Base-by-base conservation (phyloP, 2,888 invertebrate genomes). In the Caprella mutica region DNA sequence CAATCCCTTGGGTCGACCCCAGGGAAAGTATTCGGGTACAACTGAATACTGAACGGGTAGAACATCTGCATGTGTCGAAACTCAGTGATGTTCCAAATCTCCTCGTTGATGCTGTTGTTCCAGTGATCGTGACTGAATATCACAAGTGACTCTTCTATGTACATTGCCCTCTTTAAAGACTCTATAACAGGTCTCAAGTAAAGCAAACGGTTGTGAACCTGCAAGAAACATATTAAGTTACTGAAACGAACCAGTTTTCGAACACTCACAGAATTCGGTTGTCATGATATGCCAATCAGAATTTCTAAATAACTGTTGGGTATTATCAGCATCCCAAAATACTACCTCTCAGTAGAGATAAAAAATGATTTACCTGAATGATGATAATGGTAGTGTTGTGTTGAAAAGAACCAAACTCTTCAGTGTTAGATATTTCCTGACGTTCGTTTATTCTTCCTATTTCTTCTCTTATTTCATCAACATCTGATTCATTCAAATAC, bases 61-160 rank as follows among this genome's bases (percentile, higher is more conserved):
- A 94, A 98, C 67, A 98, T 92, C 75, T 94, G 93, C 79, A 91
- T 83, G 67, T 92, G 94, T 75, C 92, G 86, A 70, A 92, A 90
- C 75, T 97, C 97, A 74, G 92, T 90, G 62, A 98, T 89, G 68
- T 85, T 85, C 70, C 85, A 82, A 55, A 98, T 86, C 67, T 96
- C 77, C 67, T 81, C 81, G 72, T 97, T 97, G 70, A 98, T 88
- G 70, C 89, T 86, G 63, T 86, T 85, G 67, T 91, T 86, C 73
- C 85, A 96, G 69, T 85, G 84, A 72, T 98, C 97, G 72, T 98
- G 97, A 12, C 94, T 94, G 76, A 98, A 94, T 56, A 98, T 83
- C 26, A 98, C 77, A 26, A 98, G 77, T 0, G 86, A 81, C 67
- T 84, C 81, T 66, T 92, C 86, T 68, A 98, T 96, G 72, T 86